Base-by-base conservation (phyloP, 2,113 vertebrate species). In the Poeciliopsis prolifica region DNA sequence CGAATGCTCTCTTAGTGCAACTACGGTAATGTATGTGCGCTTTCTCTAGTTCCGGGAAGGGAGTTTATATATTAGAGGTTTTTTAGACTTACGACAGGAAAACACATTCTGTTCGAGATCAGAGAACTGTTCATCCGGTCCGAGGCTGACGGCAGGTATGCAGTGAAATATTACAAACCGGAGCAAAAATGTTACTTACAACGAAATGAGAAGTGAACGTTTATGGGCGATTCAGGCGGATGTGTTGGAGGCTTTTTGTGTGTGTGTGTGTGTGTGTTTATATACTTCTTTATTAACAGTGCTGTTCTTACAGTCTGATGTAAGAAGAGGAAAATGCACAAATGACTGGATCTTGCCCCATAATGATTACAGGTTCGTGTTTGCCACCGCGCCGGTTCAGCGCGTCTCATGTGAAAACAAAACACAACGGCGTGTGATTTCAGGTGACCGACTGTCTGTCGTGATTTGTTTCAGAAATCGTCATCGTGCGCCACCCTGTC, bases 401-500 rank as follows among this genome's bases (percentile, higher is more conserved):
- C 2, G 26, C 44, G 9, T 0, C 28, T 13, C 1, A 37, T 68
- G 44, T 9, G 0, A 17, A 58, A 40, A 2, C 13, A 33, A 4
- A 29, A 26, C 1, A 61, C 26, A 15, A 54, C n/a, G 10, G 13
- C 6, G 3, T 61, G 2, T 40, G 22, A 48, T 28, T 61, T 77
- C 8, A 64, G 4, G 35, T 63, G 22, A 33, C 65, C 75, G 54
- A 73, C 0, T 37, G 70, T 62, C 1, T 63, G 0, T 7, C 9
- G n/a, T 48, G 42, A 40, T 77, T 80, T 77, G 70, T 83, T 72
- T 0, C 90, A 97, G 96, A 94, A 37, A 86, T 96, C 31, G 44
- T 81, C 42, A 95, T 97, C 73, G 95, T 94, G 0, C 89, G 93
- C 78, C 95, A 94, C 81, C 96, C 96, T 0, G 72, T 92, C 2